Evolutionary conservation across 1,140 invertebrate species (phyloP).

Genomic region (Dendrolimus kikuchii): DNA sequence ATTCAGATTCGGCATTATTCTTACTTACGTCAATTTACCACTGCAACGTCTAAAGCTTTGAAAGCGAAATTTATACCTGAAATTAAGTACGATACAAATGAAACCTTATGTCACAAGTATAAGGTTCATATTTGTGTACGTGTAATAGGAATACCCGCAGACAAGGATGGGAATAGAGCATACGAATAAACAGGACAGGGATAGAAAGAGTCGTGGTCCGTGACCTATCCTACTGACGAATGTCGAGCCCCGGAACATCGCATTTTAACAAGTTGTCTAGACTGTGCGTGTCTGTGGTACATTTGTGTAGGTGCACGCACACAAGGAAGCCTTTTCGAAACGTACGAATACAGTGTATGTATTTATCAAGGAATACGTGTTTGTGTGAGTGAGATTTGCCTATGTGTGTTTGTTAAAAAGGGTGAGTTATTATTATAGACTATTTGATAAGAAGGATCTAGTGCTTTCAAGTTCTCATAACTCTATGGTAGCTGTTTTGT

Average conservation of each 20-base stretch:
- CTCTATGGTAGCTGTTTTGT: no score
- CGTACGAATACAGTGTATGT: no score
- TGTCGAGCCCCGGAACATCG: conserved; percentile 66
- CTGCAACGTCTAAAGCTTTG: conserved; percentile 34
- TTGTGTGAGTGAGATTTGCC: conserved; percentile 28
- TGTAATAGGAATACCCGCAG: conserved; percentile 13
- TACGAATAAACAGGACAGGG: conserved; percentile 28
- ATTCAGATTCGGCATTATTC: conserved; percentile 2
- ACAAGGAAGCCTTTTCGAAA: conserved; percentile 4
- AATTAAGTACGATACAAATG: conserved; percentile 15
- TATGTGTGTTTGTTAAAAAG: conserved; percentile 8
- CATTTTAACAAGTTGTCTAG: conserved; percentile 67
- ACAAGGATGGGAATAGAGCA: conserved; percentile 22
- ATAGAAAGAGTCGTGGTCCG: conserved; percentile 46
- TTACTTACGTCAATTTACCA: conserved; percentile 24
- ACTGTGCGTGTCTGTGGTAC: conserved; percentile 44
- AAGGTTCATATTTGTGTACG: conserved; percentile 28
- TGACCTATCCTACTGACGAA: conserved; percentile 71
- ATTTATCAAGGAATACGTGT: conserved; percentile 11
- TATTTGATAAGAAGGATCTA: no score
- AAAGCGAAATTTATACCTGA: conserved; percentile 69
- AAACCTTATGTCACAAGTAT: conserved; percentile 15
- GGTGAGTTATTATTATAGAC: no score
- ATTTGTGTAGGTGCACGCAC: conserved; percentile 20
- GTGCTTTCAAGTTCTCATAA: no score